A percentile compares a stretch with the other conserved stretches of the same genome.
Evolutionary conservation across 1,140 invertebrate genomes (phyloP).

Genomic region (Plectrocnemia conspersa): DNA sequence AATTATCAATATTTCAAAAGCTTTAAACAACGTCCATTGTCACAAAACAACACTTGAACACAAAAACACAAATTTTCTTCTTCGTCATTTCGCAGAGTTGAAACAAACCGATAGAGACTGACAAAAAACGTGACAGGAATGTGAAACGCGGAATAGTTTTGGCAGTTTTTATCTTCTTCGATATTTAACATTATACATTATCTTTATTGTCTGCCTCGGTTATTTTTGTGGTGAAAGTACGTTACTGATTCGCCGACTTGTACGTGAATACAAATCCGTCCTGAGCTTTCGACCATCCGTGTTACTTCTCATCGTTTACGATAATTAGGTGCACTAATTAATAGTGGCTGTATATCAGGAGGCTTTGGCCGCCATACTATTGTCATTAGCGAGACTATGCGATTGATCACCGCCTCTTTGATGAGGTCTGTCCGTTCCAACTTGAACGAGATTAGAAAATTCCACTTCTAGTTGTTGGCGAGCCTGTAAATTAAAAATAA

Average conservation of each 20-base stretch:
- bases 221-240: too few species aligned
- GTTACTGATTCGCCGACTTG: too few species aligned
- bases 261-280: too few species aligned
- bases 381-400: constrained; percentile 27
- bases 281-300: too few species aligned
- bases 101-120: constrained; percentile 15
- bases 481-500: constrained; percentile 54
- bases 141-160: constrained; percentile 17
- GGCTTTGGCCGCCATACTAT: constrained; percentile 34
- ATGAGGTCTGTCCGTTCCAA: constrained; percentile 79
- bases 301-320: too few species aligned
- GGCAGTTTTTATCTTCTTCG: constrained; percentile 18
- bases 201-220: constrained; percentile 21
- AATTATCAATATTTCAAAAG: too few species aligned
- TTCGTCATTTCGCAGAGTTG: background rate
- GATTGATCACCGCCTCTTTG: constrained; percentile 47
- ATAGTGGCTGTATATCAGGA: constrained; percentile 34
- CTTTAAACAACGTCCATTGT: too few species aligned
- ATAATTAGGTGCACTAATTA: constrained; percentile 25
- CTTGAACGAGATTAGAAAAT: constrained; percentile 79
- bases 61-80: constrained; percentile 15
- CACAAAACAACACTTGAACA: constrained; percentile 22
- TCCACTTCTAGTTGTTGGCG: constrained; percentile 86
- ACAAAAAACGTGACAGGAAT: constrained; percentile 17
- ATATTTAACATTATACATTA: too few species aligned